Base-by-base conservation (phyloP, 2,113 vertebrate species). In the Cacatua alba region DNA sequence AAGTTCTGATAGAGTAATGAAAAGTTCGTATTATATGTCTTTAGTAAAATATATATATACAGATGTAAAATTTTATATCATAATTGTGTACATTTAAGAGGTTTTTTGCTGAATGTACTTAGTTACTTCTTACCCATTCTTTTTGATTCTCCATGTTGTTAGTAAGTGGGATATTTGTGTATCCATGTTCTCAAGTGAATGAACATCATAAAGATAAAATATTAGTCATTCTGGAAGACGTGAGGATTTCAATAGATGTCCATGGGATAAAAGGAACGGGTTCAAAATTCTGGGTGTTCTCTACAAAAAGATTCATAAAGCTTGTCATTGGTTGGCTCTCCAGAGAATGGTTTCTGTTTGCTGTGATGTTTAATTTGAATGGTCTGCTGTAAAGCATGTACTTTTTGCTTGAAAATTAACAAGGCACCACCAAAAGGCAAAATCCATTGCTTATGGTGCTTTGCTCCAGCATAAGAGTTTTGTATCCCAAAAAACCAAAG, bases 281-380 rank as follows among this genome's bases (percentile, higher is more conserved):
- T 96, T 95, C 72, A 92, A 86, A 94, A 95, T 92, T 95, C 46
- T 84, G 69, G 52, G 21, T 35, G 10, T n/a, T 88, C 25, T 93
- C 62, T 90, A 44, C 48, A 82, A 84, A 10, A 90, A 65, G 57
- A 91, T 90, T 93, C 49, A 65, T 55, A 80, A 94, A 55, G 26
- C 11, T 17, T n/a, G 16, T 69, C 64, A 29, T 75, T 43, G 79
- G 9, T 18, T 86, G 67, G 11, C 14, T 85, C 29, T 94, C n/a
- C 29, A 43, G 41, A 71, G 53, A 33, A 75, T 35, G 21, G 12
- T 7, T 95, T 88, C 59, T 92, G 8, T 31, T 85, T 93, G 35
- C 62, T 72, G 3, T 41, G n/a, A 12, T 72, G 7, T 53, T 91
- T 82, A 68, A 70, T 79, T 84, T 90, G 60, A 89, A 71, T 53